Percentiles rank a stretch among this genome's conserved stretches.
phyloP scores from a whole-genome alignment of 2,797 vertebrate genomes.

The Atherinosoma microstoma region DNA sequence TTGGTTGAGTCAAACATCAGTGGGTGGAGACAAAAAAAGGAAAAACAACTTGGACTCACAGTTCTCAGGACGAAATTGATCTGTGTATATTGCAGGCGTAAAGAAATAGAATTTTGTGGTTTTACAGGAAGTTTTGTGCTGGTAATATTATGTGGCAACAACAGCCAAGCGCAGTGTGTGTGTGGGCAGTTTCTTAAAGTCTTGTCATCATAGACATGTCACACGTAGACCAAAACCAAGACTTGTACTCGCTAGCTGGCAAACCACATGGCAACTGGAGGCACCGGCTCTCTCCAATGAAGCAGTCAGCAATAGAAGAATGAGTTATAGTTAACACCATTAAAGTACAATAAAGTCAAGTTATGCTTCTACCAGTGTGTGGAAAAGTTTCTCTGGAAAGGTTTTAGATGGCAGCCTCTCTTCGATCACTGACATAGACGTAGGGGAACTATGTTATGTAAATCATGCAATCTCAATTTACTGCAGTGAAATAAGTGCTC shows the following conservation, averaged over 20 bases:
- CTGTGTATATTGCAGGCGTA: neutral
- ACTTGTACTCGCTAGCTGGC: slow-evolving; percentile 16
- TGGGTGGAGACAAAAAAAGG: slow-evolving; percentile 4
- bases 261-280: slow-evolving; percentile 19
- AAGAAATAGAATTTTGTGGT: slow-evolving; percentile 6
- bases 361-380: neutral
- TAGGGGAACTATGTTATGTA: too few species aligned
- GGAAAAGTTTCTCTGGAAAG: neutral
- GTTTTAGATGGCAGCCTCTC: too few species aligned
- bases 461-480: too few species aligned
- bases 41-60: neutral
- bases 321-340: neutral
- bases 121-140: neutral
- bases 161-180: neutral
- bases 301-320: neutral
- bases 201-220: slow-evolving; percentile 11
- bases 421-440: too few species aligned
- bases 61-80: neutral
- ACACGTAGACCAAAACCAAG: slow-evolving; percentile 5
- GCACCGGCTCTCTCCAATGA: neutral
- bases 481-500: too few species aligned
- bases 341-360: neutral
- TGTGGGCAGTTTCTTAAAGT: slow-evolving; percentile 5
- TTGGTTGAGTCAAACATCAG: neutral
- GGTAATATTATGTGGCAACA: neutral